Evolutionary conservation across 1,140 invertebrate genomes (phyloP), one percentile per base, ranked within the genome.

Genomic region (Megalonaias nervosa): DNA sequence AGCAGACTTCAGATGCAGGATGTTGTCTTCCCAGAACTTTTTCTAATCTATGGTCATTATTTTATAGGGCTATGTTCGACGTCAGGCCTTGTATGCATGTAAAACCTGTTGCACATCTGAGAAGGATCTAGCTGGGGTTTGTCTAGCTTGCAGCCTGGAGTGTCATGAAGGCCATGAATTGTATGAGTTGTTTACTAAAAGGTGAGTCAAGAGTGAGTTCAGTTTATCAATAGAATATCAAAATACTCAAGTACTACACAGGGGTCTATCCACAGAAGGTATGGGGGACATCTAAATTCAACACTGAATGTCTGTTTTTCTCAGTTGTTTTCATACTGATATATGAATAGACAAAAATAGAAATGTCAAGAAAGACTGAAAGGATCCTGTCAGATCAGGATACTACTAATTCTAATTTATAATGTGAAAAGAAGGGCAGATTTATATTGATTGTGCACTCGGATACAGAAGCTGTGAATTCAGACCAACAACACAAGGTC

Each of bases 101-200:
- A 91, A 95, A 70, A 99, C 98, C 0, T 99, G 98, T 89, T 93
- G 94, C 74, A 91, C 88, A 13, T 82, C 85, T 60, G 88, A 90
- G 6, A 91, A 94, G 83, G 93, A 93, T 81, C 90, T 92, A 74
- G 96, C 97, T 72, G 97, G 96, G 58, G 90, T 99, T 26, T 99
- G 98, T 91, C 92, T 99, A 11, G 98, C 97, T 19, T 99, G 98
- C 89, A 96, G 95, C 85, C 95, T 97, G 80, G 94, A 95, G 80
- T 99, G 98, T 86, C 98, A 99, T 90, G 97, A 98, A 86, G 96
- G 95, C 48, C 98, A 99, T 92, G 96, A 99, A 26, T 93, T 99
- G 2, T 92, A 98, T 75, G 98, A 99, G 91, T 92, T 99, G 0
- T 99, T 99, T 87, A 99, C 98, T 0, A 99, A 99, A 92, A 93